phyloP scores from a whole-genome alignment of 1,140 invertebrate genomes.

The Scaptodrosophila lebanonensis region DNA sequence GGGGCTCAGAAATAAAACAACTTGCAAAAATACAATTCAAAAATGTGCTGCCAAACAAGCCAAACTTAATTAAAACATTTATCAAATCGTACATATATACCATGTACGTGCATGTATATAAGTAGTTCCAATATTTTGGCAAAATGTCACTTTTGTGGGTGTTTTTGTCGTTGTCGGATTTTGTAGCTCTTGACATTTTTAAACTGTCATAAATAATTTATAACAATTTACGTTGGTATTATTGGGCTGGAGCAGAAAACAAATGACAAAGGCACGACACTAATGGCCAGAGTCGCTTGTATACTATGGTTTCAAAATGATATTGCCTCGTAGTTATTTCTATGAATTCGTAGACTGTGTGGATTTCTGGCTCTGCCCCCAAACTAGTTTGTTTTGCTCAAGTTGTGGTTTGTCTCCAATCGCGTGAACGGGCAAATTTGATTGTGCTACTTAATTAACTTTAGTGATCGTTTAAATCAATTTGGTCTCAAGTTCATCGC shows the following conservation, averaged over 20 bases:
- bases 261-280: constrained; percentile 27
- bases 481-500: constrained; percentile 10
- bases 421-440: constrained; percentile 33
- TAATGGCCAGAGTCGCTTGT: constrained; percentile 33
- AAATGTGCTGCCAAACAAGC: too few species aligned
- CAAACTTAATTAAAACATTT: too few species aligned
- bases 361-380: constrained; percentile 11
- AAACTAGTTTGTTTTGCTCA: constrained; percentile 19
- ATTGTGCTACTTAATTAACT: constrained; percentile 32
- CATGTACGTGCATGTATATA: too few species aligned
- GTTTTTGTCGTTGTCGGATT: too few species aligned
- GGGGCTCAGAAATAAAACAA: too few species aligned
- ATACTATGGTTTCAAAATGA: constrained; percentile 49
- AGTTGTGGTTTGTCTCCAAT: background rate
- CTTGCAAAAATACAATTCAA: too few species aligned
- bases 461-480: constrained; percentile 22
- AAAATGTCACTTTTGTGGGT: constrained; percentile 57
- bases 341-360: constrained; percentile 31
- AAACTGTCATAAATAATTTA: constrained; percentile 54
- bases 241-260: constrained; percentile 13
- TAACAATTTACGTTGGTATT: constrained; percentile 54
- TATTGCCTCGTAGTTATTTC: constrained; percentile 27
- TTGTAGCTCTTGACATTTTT: constrained; percentile 52
- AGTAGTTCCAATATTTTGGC: too few species aligned
- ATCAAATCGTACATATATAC: too few species aligned